Evolutionary conservation across 2,888 invertebrate genomes (phyloP), one percentile per base, ranked within the genome.

Genomic region (Eugnorisma glareosa): DNA sequence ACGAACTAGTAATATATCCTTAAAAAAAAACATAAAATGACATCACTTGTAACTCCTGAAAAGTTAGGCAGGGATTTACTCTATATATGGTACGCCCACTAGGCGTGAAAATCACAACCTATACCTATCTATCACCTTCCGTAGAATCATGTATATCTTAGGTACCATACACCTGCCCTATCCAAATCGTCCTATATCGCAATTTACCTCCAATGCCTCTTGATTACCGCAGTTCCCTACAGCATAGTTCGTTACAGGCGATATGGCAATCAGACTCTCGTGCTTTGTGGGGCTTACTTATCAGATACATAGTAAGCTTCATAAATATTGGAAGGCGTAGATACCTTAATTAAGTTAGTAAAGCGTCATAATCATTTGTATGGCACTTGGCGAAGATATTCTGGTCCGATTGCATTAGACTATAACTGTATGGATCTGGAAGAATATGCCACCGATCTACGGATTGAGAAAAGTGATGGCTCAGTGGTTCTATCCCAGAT

Each of bases 201-300:
- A 86, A 84, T 84, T 86, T 84, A 74, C 74, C 68, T 76, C 76
- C 64, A 66, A 70, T 68, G 69, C 35, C n/a, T 79, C n/a, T 79
- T 69, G 78, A 75, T 79, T 64, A 72, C 75, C 70, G 73, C 74
- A 78, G 64, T 73, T 69, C 77, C 70, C 37, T 43, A 43, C 35
- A 81, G 81, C 77, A 75, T 69, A 79, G 86, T 76, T 83, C 82
- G 82, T 79, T 84, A 84, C 75, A 74, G 83, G 63, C 64, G 84
- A 84, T 84, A 83, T 73, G 70, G 83, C 54, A 82, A 86, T 84
- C 7, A 45, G 24, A 35, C 24, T 51, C 48, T 84, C 59, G 54
- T 63, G 57, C 31, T 70, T 73, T 70, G 67, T 85, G 71, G 15
- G 24, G 7, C 7, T 10, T 45, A 45, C 24, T 64, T 73, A 67